Evolutionary conservation across 2,113 vertebrate genomes (phyloP).

Genomic region (Oreochromis niloticus): DNA sequence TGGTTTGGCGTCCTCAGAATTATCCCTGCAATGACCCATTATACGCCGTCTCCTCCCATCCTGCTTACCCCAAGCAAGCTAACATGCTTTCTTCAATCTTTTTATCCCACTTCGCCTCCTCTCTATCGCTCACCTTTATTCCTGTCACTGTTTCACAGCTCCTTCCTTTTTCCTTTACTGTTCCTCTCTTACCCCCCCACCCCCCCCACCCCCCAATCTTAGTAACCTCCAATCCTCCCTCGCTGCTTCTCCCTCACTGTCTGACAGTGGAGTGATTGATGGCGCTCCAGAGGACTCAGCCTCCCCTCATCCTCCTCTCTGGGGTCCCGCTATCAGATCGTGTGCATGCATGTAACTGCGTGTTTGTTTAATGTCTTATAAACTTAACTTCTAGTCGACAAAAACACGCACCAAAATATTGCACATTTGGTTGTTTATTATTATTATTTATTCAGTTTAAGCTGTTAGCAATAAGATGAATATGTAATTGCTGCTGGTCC

Average conservation of each 20-base stretch:
- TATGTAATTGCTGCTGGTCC: neutral
- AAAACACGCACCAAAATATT: neutral
- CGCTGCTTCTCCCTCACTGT: slow-evolving; percentile 24
- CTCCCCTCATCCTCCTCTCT: slow-evolving; percentile 58
- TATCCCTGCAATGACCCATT: slow-evolving; percentile 59
- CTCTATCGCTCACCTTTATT: slow-evolving; percentile 13
- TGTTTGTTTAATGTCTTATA: slow-evolving; percentile 7
- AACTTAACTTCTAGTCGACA: slow-evolving; percentile 6
- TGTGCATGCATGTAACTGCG: neutral
- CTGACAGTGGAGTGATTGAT: slow-evolving; percentile 71
- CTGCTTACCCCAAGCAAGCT: slow-evolving; percentile 11
- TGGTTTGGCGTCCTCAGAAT: slow-evolving; percentile 41
- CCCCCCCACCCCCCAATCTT: neutral
- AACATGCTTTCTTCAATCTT: neutral
- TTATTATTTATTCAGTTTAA: neutral
- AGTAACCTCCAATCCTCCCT: slow-evolving; percentile 22
- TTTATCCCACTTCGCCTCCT: neutral
- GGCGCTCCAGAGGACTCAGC: slow-evolving; percentile 61
- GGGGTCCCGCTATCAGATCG: slow-evolving; percentile 55
- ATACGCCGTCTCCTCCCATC: slow-evolving; percentile 19
- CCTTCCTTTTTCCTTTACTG: neutral
- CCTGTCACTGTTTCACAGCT: slow-evolving; percentile 1
- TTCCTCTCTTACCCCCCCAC: neutral
- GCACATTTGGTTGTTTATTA: neutral
- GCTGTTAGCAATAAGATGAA: neutral